Percentiles rank a stretch among this genome's conserved stretches.
Conservation (phyloP, 1,140 invertebrate genomes). For the Sinella curviseta region DNA sequence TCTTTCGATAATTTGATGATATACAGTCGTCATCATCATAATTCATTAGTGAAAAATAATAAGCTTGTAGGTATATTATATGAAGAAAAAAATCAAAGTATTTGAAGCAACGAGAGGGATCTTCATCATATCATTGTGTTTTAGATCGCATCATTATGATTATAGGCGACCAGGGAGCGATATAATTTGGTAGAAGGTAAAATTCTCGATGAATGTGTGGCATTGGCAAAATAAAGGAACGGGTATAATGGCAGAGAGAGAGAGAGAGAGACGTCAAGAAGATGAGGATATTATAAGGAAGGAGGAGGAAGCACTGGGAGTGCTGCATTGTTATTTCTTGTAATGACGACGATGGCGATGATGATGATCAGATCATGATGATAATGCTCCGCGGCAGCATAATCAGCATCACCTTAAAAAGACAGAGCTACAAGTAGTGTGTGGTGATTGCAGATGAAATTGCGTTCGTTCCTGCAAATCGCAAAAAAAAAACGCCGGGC, state of each 20-base stretch:
- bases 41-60: slow-evolving; percentile 13
- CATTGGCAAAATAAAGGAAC: background rate
- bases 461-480: background rate
- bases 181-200: background rate
- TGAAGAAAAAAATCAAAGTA: no score
- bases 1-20: background rate
- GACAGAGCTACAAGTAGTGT: background rate
- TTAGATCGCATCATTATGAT: background rate
- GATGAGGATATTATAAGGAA: background rate
- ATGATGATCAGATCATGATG: background rate
- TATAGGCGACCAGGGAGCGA: background rate
- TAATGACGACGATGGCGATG: background rate
- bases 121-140: slow-evolving; percentile 14
- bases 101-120: no score
- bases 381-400: background rate
- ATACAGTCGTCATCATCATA: slow-evolving; percentile 10
- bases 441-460: background rate
- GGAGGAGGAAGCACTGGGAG: slow-evolving; percentile 21
- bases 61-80: background rate
- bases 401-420: slow-evolving; percentile 9
- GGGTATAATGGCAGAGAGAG: background rate
- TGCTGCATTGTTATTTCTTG: slow-evolving; percentile 3
- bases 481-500: slow-evolving; percentile 4
- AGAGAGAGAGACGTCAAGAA: background rate
- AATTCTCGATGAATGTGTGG: no score